Conservation (phyloP, 2,888 invertebrate species). For the Leucozona laternaria region DNA sequence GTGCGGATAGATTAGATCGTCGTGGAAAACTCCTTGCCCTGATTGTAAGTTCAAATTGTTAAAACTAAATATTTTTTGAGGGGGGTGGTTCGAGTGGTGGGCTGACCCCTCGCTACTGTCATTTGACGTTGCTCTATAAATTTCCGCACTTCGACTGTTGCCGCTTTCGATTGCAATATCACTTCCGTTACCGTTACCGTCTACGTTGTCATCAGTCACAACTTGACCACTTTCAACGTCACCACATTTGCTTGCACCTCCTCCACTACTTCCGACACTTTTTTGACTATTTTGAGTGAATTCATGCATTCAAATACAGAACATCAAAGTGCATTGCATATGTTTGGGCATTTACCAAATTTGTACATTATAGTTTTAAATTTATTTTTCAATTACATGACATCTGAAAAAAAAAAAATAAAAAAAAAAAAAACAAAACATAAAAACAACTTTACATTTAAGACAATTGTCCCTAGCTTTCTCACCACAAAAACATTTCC, state of each 20-base stretch:
- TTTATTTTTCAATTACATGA: background rate
- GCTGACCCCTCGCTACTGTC: conserved; percentile 78
- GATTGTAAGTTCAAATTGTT: conserved; percentile 54
- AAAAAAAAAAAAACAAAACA: background rate
- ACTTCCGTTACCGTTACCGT: conserved; percentile 13
- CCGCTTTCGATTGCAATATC: conserved; percentile 50
- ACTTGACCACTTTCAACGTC: conserved; percentile 39
- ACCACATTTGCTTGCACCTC: conserved; percentile 41
- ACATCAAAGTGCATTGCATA: conserved; percentile 70
- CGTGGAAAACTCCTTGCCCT: background rate
- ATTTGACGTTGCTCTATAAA: conserved; percentile 78
- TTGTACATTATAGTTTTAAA: background rate
- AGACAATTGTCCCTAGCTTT: background rate
- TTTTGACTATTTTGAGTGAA: conserved; percentile 76
- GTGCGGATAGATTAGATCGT: conserved; percentile 9
- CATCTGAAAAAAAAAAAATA: background rate
- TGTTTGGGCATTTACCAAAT: conserved; percentile 36
- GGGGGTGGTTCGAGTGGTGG: conserved; percentile 75
- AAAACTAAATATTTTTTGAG: conserved; percentile 78
- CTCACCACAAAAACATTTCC: background rate
- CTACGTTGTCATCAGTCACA: conserved; percentile 28
- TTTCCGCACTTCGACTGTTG: conserved; percentile 14
- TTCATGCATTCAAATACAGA: conserved; percentile 70
- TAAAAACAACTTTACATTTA: background rate
- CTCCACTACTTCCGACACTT: conserved; percentile 70